phyloP scores from a whole-genome alignment of 2,113 vertebrate species.

The Hylia prasina region DNA sequence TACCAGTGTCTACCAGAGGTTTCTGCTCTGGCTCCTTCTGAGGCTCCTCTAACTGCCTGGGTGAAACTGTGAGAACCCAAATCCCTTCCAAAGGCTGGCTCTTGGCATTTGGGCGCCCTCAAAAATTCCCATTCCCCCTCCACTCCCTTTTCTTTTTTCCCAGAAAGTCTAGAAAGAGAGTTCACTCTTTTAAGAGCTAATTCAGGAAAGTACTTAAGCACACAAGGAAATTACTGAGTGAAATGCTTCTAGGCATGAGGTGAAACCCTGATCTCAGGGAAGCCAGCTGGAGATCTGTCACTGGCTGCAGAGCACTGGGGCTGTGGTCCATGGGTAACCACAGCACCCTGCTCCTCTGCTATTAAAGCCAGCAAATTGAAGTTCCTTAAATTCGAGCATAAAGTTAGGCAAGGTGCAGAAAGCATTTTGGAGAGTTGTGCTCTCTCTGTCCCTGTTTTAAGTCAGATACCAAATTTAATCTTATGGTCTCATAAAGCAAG shows the following conservation, averaged over 20 bases:
- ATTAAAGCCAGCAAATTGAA: background rate
- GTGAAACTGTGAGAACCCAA: slow-evolving; percentile 3
- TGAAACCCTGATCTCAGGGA: background rate
- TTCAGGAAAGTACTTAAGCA: background rate
- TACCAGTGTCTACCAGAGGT: background rate
- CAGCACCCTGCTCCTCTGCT: background rate
- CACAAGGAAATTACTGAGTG: background rate
- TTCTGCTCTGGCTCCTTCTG: background rate
- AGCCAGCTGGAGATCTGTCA: background rate
- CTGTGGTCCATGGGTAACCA: background rate
- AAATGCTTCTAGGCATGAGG: background rate
- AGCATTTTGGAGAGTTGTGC: background rate
- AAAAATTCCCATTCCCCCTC: background rate
- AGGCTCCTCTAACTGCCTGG: background rate
- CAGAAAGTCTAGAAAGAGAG: background rate
- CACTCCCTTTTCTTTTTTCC: background rate
- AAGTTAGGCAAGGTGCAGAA: background rate
- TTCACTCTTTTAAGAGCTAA: background rate
- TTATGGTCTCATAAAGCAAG: background rate
- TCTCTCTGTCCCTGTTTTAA: background rate
- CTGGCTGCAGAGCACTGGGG: background rate
- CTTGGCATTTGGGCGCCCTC: background rate
- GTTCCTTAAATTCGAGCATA: background rate
- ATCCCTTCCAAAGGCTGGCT: background rate
- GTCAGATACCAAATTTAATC: background rate